Conservation (phyloP, 2,888 invertebrate genomes). For the Agriopis aurantiaria region DNA sequence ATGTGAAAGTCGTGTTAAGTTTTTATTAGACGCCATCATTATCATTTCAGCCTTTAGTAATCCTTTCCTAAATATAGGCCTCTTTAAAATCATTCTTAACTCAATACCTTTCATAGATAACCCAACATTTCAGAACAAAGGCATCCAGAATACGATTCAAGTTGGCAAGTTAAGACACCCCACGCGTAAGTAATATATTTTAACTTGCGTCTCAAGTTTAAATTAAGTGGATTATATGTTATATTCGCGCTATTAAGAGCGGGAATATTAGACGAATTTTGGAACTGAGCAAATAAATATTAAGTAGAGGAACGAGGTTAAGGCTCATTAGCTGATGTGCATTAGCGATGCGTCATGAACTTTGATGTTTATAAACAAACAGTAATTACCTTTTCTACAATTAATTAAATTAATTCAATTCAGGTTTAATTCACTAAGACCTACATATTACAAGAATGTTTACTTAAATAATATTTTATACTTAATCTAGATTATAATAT, state of each 20-base stretch:
- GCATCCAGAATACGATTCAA: conserved; percentile 17
- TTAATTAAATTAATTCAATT: too few relatives aligned
- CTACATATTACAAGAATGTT: too few relatives aligned
- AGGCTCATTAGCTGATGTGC: conserved; percentile 15
- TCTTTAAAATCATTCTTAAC: not conserved
- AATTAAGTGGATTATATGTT: conserved; percentile 35
- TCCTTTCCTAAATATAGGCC: too few relatives aligned
- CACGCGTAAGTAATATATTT: conserved; percentile 35
- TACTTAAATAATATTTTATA: too few relatives aligned
- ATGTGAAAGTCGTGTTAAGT: too few relatives aligned
- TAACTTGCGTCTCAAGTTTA: conserved; percentile 34
- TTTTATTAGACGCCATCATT: too few relatives aligned
- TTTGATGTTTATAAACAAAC: conserved; percentile 1
- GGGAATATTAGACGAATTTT: conserved; percentile 13
- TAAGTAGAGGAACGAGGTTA: conserved; percentile 16
- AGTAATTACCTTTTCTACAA: not conserved
- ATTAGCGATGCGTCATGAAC: conserved; percentile 14
- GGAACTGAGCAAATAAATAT: conserved; percentile 22
- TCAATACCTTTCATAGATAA: conserved; percentile 10
- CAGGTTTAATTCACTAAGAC: too few relatives aligned
- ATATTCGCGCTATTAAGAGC: conserved; percentile 21
- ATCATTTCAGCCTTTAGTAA: too few relatives aligned
- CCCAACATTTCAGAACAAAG: conserved; percentile 23
- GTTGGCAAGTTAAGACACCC: conserved; percentile 27
- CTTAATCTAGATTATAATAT: too few relatives aligned